A percentile compares a stretch with the other conserved stretches of the same genome.
These are phyloP conservation scores for Coccyzus lansbergi DNA, from an alignment of 2,797 vertebrate genomes.

Conservation along the genomic window DNA sequence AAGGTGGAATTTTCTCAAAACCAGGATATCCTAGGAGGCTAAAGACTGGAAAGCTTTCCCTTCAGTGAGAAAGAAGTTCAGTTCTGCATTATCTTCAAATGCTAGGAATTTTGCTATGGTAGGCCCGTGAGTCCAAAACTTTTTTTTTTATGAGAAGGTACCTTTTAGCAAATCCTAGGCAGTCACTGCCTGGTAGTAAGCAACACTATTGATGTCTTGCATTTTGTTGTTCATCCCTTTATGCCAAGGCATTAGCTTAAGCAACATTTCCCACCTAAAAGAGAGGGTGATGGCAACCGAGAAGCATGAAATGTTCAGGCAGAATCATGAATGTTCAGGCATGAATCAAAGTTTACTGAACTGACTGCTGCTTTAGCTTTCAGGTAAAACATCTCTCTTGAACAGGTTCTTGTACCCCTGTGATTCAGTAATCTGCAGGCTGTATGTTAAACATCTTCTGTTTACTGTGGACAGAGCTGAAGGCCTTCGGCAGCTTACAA, in stretches of 20 bases:
- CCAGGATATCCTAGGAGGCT: neutral
- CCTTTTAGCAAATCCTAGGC: neutral
- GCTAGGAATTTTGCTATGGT: neutral
- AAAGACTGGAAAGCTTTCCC: neutral
- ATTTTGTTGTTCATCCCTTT: neutral
- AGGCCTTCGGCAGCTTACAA: neutral
- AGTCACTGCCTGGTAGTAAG: neutral
- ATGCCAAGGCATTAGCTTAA: neutral
- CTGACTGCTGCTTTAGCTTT: neutral
- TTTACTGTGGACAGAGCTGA: neutral
- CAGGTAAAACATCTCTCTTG: neutral
- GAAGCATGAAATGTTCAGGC: neutral
- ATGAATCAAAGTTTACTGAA: neutral
- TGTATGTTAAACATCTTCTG: neutral
- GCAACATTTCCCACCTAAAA: neutral
- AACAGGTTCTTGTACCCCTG: accelerated
- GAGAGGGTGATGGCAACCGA: neutral
- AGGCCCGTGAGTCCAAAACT: accelerated
- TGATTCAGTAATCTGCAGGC: neutral
- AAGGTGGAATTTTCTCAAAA: neutral
- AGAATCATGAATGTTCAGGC: neutral
- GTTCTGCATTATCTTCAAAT: neutral
- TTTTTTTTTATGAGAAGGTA: neutral
- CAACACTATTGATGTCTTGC: neutral
- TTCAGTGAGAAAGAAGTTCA: neutral